Evolutionary conservation across 2,797 vertebrate genomes (phyloP).

Genomic region (Sarcoramphus papa): DNA sequence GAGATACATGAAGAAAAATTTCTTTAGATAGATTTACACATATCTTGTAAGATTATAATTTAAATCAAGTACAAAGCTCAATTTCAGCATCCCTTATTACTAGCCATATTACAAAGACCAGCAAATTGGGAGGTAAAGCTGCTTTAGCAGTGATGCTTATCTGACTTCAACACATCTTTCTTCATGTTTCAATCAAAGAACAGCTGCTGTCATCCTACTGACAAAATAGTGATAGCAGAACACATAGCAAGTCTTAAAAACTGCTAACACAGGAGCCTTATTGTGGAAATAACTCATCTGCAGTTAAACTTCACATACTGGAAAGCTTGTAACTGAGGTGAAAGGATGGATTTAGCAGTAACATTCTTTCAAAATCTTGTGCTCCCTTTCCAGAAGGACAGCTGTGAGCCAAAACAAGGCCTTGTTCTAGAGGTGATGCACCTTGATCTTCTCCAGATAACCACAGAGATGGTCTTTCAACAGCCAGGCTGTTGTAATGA

Average conservation of each 20-base stretch:
- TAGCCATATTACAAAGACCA: slow-evolving; percentile 59
- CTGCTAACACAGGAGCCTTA: slow-evolving; percentile 12
- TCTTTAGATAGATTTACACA: slow-evolving; percentile 59
- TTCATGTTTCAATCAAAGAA: slow-evolving; percentile 73
- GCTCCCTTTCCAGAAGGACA: not conserved
- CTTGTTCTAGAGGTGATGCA: not conserved
- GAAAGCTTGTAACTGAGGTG: not conserved
- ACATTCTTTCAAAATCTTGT: not conserved
- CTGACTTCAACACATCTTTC: slow-evolving; percentile 72
- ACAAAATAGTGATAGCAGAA: slow-evolving; percentile 15
- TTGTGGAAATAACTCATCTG: slow-evolving; percentile 34
- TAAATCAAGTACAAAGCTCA: slow-evolving; percentile 66
- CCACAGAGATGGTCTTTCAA: not conserved
- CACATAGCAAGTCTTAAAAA: not conserved
- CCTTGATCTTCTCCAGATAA: not conserved
- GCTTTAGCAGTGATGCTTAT: slow-evolving; percentile 69
- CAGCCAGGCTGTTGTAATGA: not conserved
- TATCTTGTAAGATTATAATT: slow-evolving; percentile 61
- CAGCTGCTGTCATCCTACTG: slow-evolving; percentile 60
- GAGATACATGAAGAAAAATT: not conserved
- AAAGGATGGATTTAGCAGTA: not conserved
- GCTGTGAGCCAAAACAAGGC: not conserved
- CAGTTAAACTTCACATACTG: not conserved
- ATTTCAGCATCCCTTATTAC: slow-evolving; percentile 69
- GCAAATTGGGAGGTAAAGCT: slow-evolving; percentile 69